Percentiles rank a stretch among this genome's conserved stretches.
Evolutionary conservation across 2,888 invertebrate genomes (phyloP).

Genomic region (Bellardia bayeri): DNA sequence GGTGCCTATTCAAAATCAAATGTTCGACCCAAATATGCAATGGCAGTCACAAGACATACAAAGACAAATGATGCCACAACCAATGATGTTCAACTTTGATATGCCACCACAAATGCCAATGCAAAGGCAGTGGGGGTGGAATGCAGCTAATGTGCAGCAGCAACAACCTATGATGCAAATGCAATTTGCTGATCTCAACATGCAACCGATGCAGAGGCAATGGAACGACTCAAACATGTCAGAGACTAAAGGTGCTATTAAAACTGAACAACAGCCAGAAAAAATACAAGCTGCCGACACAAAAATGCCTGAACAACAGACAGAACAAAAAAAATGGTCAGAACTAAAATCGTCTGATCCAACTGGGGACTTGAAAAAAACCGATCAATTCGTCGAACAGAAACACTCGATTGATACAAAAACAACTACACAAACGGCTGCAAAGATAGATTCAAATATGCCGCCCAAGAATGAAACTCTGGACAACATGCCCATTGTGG

Average conservation of each 20-base stretch:
- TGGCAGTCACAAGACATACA: slow-evolving; percentile 38
- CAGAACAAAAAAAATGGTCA: slow-evolving; percentile 40
- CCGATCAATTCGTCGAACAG: background rate
- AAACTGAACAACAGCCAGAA: slow-evolving; percentile 5
- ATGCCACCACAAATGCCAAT: background rate
- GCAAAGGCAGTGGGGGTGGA: background rate
- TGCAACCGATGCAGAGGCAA: slow-evolving; percentile 41
- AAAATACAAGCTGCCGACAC: background rate
- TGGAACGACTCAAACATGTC: slow-evolving; percentile 45
- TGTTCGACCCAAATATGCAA: slow-evolving; percentile 9
- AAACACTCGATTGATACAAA: slow-evolving; percentile 20
- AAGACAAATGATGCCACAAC: slow-evolving; percentile 18
- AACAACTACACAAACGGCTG: background rate
- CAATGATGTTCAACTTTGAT: background rate
- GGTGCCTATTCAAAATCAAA: background rate
- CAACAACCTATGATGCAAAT: slow-evolving; percentile 25
- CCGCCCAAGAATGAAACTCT: background rate
- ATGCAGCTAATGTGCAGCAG: background rate
- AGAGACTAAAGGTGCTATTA: background rate
- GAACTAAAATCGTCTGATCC: slow-evolving; percentile 12
- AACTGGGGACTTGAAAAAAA: background rate
- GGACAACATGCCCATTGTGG: slow-evolving; percentile 53
- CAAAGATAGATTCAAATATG: background rate
- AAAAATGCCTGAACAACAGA: slow-evolving; percentile 23
- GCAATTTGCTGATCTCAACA: slow-evolving; percentile 39